Evolutionary conservation across 2,888 invertebrate genomes (phyloP), one percentile per base, ranked within the genome.

Genomic region (Orchestes rusci): DNA sequence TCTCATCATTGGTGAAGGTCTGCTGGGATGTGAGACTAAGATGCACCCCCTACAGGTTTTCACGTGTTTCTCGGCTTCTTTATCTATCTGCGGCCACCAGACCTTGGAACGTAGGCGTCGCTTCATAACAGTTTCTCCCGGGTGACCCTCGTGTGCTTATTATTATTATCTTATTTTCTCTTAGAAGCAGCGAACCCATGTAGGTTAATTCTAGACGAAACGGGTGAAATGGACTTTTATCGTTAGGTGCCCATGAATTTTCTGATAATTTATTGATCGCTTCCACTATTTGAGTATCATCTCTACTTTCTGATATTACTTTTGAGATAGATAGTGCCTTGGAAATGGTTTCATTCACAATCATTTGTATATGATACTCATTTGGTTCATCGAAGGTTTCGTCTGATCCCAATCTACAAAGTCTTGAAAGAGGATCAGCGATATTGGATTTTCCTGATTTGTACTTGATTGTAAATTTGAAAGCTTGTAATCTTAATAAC

Each of bases 351-450:
- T n/a, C n/a, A n/a, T n/a, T n/a, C n/a, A n/a, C n/a, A n/a, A n/a
- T n/a, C n/a, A n/a, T n/a, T n/a, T n/a, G n/a, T n/a, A n/a, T n/a
- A n/a, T n/a, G n/a, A n/a, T n/a, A n/a, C n/a, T n/a, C n/a, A n/a
- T n/a, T n/a, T n/a, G n/a, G n/a, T n/a, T n/a, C n/a, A n/a, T n/a
- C n/a, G n/a, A n/a, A n/a, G n/a, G n/a, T n/a, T n/a, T n/a, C n/a
- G n/a, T n/a, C n/a, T n/a, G n/a, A n/a, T n/a, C n/a, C n/a, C 23
- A 40, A 16, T 16, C 36, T n/a, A 36, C 51, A 49, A 8, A 58
- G 39, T 36, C 56, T 41, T n/a, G 59, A 60, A 5, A 59, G 7
- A 1, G 56, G 37, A 36, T 59, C 59, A 1, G 59, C 59, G n/a
- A 56, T 56, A 34, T 56, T 56, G 2, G 5, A 16, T 30, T 52